Evolutionary conservation across 2,797 vertebrate species (phyloP).

Genomic region (Macropus fuliginosus): DNA sequence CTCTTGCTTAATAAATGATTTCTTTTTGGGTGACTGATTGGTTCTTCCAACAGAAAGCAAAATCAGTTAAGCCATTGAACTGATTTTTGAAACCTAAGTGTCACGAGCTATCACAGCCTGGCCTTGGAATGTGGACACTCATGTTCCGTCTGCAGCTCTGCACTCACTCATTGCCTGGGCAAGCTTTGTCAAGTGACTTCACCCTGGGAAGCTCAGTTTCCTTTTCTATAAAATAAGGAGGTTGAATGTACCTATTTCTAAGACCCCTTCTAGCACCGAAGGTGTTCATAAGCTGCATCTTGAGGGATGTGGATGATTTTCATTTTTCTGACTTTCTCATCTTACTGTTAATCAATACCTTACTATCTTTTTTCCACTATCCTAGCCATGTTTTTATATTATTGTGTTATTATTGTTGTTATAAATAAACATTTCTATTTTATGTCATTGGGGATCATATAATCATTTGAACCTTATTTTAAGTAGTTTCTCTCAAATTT

Average conservation of each 20-base stretch:
- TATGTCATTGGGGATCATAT: background rate
- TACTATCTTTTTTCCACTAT: background rate
- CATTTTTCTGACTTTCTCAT: background rate
- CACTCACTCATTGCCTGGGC: background rate
- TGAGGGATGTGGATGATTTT: background rate
- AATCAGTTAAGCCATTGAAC: background rate
- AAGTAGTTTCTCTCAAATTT: background rate
- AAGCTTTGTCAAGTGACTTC: background rate
- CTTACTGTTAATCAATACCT: background rate
- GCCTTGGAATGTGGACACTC: background rate
- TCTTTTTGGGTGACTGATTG: background rate
- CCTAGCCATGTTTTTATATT: background rate
- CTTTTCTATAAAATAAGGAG: background rate
- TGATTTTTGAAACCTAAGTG: background rate
- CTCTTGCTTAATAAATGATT: background rate
- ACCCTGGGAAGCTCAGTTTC: background rate
- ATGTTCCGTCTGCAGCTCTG: background rate
- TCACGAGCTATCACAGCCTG: background rate
- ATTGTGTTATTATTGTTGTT: background rate
- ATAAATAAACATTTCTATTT: background rate
- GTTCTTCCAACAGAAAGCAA: background rate
- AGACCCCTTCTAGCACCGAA: background rate
- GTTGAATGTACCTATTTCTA: background rate
- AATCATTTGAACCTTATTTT: background rate
- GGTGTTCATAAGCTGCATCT: background rate